Evolutionary conservation across 2,797 vertebrate genomes (phyloP).

Genomic region (Hyperoplus lanceolatus): DNA sequence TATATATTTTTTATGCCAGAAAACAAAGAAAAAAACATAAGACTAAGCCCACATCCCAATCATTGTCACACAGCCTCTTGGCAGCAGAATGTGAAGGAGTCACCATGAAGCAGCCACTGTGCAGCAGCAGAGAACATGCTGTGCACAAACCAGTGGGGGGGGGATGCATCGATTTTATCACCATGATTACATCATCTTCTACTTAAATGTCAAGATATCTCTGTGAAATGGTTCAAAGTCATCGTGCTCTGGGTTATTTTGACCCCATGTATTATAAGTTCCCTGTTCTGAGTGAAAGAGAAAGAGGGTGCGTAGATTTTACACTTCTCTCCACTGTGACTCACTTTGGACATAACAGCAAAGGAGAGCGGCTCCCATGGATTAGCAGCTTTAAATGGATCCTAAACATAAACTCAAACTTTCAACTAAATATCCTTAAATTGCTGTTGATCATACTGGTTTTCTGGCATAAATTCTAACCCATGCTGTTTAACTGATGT

Average conservation of each 20-base stretch:
- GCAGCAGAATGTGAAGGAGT: constrained; percentile 10
- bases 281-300: too few relatives aligned
- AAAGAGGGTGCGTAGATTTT: too few relatives aligned
- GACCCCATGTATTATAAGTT: not conserved
- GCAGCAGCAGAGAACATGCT: constrained; percentile 1
- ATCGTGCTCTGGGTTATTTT: constrained; percentile 27
- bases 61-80: constrained; percentile 5
- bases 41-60: not conserved
- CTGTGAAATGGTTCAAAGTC: constrained; percentile 44
- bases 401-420: constrained; percentile 31
- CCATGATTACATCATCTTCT: constrained; percentile 45
- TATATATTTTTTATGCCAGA: not conserved
- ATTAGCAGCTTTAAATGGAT: not conserved
- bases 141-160: constrained; percentile 27
- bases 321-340: not conserved
- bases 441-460: not conserved
- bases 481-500: constrained; percentile 1
- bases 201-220: constrained; percentile 67
- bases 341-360: constrained; percentile 8
- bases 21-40: not conserved
- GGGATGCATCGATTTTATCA: constrained; percentile 29
- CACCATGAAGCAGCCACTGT: constrained; percentile 8
- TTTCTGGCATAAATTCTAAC: constrained; percentile 12
- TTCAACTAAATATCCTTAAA: constrained; percentile 20
- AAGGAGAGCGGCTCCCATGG: not conserved